Base-by-base conservation (phyloP, 1,140 invertebrate species). In the Triops longicaudatus region DNA sequence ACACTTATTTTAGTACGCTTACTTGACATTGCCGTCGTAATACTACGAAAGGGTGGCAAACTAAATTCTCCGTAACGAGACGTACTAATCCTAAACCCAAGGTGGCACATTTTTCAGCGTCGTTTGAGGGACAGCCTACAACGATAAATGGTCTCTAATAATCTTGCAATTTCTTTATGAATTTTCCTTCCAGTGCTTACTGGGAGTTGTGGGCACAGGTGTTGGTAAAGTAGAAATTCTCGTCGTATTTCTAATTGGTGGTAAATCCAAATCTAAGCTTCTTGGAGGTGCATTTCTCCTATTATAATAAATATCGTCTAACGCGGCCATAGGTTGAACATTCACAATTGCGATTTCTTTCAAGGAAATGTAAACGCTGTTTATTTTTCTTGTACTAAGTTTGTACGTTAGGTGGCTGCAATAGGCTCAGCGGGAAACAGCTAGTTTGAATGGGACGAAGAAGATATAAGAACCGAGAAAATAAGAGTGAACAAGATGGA, bases 1-100 rank as follows among this genome's bases (percentile, higher is more conserved):
- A 74, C 50, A 73, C 73, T 72, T 79, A 71, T 74, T 80, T 79
- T 81, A n/a, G 6, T 9, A 17, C 14, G 50, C 31, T 37, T 83
- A 95, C 93, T 88, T 98, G 96, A 84, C 96, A 98, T 85, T 98
- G 95, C 81, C 95, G 88, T 80, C 95, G 85, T 71, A 98, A 82
- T 0, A 98, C 94, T 81, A 96, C 88, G 84, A 96, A 98, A 43
- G 96, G 96, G 87, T 98, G 95, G 81, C 93, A 93, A 10, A 98
- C 85, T 27, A 98, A 84, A 86, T 97, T 95, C 85, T 96, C 94
- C 10, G 92, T 91, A 72, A 95, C 88, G 63, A 95, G 84, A 83
- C 91, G 93, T 71, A 90, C 89, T 78, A 93, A 85, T 81, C 90
- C 89, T 77, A 93, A 91, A 75, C 91, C 89, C 79, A 89, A 85